These are phyloP conservation scores for Rhynchotus rufescens DNA, from an alignment of 2,797 vertebrate genomes.

Conservation along the genomic window DNA sequence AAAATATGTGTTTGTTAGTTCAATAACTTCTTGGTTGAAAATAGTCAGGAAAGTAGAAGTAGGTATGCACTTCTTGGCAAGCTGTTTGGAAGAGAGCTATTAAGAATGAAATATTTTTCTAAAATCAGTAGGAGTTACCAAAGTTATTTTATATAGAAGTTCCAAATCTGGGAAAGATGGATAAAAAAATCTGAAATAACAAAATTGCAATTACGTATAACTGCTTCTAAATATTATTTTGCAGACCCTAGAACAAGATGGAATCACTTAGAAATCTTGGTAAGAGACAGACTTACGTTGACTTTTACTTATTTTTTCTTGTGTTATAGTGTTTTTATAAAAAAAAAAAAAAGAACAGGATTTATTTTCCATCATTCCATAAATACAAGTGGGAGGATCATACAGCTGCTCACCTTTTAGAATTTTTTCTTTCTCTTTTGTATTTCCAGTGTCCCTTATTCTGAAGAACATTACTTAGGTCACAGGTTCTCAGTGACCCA, in stretches of 20 bases:
- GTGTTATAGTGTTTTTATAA: neutral
- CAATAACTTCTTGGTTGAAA: neutral
- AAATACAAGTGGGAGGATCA: neutral
- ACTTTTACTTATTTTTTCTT: neutral
- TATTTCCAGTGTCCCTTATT: neutral
- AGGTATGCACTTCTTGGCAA: neutral
- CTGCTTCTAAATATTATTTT: neutral
- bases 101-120: neutral
- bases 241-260: neutral
- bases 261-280: neutral
- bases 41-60: neutral
- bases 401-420: neutral
- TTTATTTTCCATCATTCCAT: neutral
- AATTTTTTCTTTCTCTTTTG: neutral
- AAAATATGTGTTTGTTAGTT: neutral
- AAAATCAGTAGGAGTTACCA: neutral
- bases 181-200: neutral
- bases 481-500: neutral
- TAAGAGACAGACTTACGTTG: neutral
- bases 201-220: neutral
- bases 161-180: neutral
- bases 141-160: neutral
- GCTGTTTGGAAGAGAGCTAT: neutral
- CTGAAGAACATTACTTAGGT: neutral
- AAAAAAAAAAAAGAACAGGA: neutral